Base-by-base conservation (phyloP, 1,140 invertebrate species). In the Halotydeus destructor region DNA sequence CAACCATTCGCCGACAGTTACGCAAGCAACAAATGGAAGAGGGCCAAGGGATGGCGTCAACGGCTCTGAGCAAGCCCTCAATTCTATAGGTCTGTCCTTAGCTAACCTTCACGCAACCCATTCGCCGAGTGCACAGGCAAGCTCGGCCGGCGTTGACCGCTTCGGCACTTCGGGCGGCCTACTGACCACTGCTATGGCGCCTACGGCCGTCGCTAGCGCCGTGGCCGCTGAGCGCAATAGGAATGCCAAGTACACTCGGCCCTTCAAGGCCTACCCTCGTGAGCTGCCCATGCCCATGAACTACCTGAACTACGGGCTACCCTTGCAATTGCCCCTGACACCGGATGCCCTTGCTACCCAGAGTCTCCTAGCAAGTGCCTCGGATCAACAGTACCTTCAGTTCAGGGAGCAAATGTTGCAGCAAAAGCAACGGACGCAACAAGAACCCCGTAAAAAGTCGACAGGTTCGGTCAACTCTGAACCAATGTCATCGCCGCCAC, bases 191-290 rank as follows among this genome's bases (percentile, higher is more conserved):
- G 37, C 37, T 5, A 16, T 19, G 5, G 5, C 5, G 14, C 8
- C 14, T 9, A 19, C 5, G 8, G 5, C n/a, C 6, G 14, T 6
- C 5, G 37, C 16, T 21, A 24, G 6, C n/a, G n/a, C n/a, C 25
- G 23, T 16, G 6, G 25, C 5, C 9, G 16, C 37, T 23, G 22
- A 38, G 16, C 37, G 16, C 5, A 4, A n/a, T 30, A 30, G n/a
- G n/a, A 30, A 30, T 14, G 12, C 25, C 5, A 38, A 38, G 25
- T 23, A 38, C 30, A 43, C 9, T n/a, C 27, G 41, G 21, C 41
- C 41, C 19, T 43, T 43, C 22, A 43, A 43, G 18, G 41, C 41
- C 9, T 43, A 43, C 22, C 41, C 30, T n/a, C 27, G 27, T 14
- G 32, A 37, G 12, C 22, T 28, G 32, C 14, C 16, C 19, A 38